Base-by-base conservation (phyloP, 1,140 invertebrate genomes). In the Mylabris phalerata region DNA sequence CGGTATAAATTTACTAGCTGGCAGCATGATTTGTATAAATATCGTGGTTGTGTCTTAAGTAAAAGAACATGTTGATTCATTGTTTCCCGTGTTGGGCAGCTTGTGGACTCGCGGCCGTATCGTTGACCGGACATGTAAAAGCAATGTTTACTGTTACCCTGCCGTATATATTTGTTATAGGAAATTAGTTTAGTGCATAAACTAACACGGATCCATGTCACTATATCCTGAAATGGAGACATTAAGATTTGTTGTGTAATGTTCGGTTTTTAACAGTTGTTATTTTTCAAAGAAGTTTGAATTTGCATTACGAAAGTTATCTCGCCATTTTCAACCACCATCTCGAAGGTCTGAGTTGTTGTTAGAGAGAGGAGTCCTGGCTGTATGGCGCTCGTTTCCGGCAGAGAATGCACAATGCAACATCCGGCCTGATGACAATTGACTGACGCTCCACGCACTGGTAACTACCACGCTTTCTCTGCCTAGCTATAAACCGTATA, bases 401-500 rank as follows among this genome's bases (percentile, higher is more conserved):
- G 72, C 59, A 64, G 63, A 55, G 67, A 65, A 56, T 67, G 71
- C 70, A 74, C 71, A 73, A 73, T 72, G 70, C 69, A 63, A 69
- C 70, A 69, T 74, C 71, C 72, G 71, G 67, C 50, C 54, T 61
- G 60, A 59, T 65, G 65, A 71, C 71, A 72, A 71, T 71, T 71
- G 67, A 72, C 69, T 69, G 69, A 73, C 71, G 69, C 67, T 67
- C 66, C 61, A 66, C 65, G 66, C 68, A 66, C 66, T 55, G 66
- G 60, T 61, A 64, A 57, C 62, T 62, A 56, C 62, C 47, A 59
- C 56, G 55, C 49, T 45, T 45, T 26, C 41, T n/a, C 41, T 11
- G 41, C 41, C 9, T n/a, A 42, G 11, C 9, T 10, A 42, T 11
- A 6, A 40, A 40, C 6, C 39, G 39, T 40, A 42, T 10, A 42